phyloP scores from a whole-genome alignment of 2,113 vertebrate species.

The Corydoras sp. region DNA sequence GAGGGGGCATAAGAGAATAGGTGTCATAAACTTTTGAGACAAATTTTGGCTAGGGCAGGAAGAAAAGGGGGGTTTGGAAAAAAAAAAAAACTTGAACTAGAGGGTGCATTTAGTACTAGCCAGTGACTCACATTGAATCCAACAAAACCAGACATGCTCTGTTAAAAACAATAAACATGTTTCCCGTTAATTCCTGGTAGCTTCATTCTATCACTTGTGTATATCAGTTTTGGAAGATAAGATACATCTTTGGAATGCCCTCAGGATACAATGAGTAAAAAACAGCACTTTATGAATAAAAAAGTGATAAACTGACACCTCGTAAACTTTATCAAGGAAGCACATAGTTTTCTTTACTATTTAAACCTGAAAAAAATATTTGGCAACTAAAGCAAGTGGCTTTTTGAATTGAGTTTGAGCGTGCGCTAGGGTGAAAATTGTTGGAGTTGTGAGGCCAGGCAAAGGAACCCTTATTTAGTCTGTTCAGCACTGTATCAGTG shows the following conservation, averaged over 20 bases:
- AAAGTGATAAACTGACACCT: slow-evolving; percentile 14
- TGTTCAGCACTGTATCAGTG: slow-evolving; percentile 43
- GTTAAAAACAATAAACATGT: slow-evolving; percentile 4
- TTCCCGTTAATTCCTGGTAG: slow-evolving; percentile 30
- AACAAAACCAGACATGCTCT: slow-evolving; percentile 10
- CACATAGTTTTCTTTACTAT: slow-evolving; percentile 22
- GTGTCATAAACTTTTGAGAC: slow-evolving; percentile 35
- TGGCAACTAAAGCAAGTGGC: background rate
- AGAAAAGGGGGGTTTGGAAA: background rate
- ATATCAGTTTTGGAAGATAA: slow-evolving; percentile 42
- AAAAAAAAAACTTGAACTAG: background rate
- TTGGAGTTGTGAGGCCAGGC: slow-evolving; percentile 40
- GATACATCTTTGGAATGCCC: slow-evolving; percentile 38
- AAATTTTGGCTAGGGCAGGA: background rate
- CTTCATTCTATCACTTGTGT: slow-evolving; percentile 20
- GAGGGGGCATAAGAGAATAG: slow-evolving; percentile 37
- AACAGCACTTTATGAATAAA: slow-evolving; percentile 22
- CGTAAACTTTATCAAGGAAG: slow-evolving; percentile 35
- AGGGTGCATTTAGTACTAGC: background rate
- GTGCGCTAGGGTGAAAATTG: slow-evolving; percentile 29
- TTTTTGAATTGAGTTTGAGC: background rate
- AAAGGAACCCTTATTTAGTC: slow-evolving; percentile 57
- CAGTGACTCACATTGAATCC: background rate
- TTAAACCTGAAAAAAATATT: slow-evolving; percentile 5
- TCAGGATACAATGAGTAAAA: slow-evolving; percentile 29